These are phyloP conservation scores for Scolanthus callimorphus DNA, from an alignment of 92 coral and sea anemone species.

Conservation along the genomic window DNA sequence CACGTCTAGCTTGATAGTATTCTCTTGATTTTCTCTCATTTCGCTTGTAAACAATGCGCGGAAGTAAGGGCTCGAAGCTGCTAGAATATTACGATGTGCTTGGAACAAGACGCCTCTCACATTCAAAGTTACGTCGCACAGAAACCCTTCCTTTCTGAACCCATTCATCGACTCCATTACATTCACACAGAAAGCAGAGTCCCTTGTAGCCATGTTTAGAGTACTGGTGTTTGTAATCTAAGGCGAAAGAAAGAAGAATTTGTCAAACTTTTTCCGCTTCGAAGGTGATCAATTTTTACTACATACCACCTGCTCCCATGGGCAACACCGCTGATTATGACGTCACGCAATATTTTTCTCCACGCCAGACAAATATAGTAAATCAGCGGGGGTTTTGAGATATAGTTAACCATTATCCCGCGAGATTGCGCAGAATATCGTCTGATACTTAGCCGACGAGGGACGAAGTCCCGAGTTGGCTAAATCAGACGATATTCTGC, in stretches of 20 bases:
- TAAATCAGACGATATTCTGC: too few relatives aligned
- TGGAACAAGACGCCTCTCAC: constrained; percentile 52
- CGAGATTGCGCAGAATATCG: too few relatives aligned
- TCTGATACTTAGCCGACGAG: too few relatives aligned
- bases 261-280: too few relatives aligned
- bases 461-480: too few relatives aligned
- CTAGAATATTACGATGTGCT: constrained; percentile 73
- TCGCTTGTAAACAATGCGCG: constrained; percentile 74
- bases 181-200: constrained; percentile 42
- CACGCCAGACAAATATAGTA: too few relatives aligned
- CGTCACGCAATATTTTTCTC: not conserved
- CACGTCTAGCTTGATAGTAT: constrained; percentile 49
- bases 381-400: too few relatives aligned
- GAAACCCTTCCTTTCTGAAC: constrained; percentile 61
- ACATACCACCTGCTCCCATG: constrained; percentile 9
- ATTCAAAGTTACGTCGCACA: constrained; percentile 68
- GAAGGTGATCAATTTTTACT: too few relatives aligned
- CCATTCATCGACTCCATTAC: constrained; percentile 54
- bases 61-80: constrained; percentile 81
- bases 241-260: too few relatives aligned
- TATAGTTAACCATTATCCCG: too few relatives aligned
- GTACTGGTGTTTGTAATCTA: too few relatives aligned
- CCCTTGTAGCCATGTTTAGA: constrained; percentile 43
- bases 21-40: constrained; percentile 70
- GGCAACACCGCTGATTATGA: constrained; percentile 5